Evolutionary conservation across 2,797 vertebrate genomes (phyloP).

Genomic region (Poeciliopsis presidionis): DNA sequence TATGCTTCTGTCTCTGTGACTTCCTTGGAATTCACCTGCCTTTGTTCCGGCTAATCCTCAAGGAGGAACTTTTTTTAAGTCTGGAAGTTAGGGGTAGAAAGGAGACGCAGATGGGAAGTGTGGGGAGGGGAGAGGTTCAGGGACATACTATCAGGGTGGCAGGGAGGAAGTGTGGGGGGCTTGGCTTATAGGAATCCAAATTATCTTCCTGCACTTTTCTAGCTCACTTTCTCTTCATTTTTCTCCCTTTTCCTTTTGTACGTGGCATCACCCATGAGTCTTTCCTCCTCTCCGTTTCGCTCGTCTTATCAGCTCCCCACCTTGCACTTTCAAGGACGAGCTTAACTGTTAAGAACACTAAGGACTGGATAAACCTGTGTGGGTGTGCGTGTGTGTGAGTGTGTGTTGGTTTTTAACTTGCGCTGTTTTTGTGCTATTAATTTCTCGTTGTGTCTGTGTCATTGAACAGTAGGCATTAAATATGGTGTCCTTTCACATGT

Average conservation of each 20-base stretch:
- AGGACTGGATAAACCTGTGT: slow-evolving; percentile 49
- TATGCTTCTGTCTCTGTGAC: slow-evolving; percentile 7
- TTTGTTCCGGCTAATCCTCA: slow-evolving; percentile 83
- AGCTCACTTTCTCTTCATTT: slow-evolving; percentile 43
- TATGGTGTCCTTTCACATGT: slow-evolving; percentile 9
- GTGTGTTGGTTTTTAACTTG: slow-evolving; percentile 10
- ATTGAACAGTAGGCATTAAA: background rate
- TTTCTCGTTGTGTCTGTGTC: slow-evolving; percentile 27
- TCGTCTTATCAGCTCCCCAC: slow-evolving; percentile 78
- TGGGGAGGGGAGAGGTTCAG: slow-evolving; percentile 39
- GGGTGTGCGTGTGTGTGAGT: slow-evolving; percentile 25
- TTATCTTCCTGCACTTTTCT: slow-evolving; percentile 62
- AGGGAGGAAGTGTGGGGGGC: slow-evolving; percentile 27
- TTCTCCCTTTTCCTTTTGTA: slow-evolving; percentile 37
- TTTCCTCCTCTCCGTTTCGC: slow-evolving; percentile 28
- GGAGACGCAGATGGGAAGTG: slow-evolving; percentile 41
- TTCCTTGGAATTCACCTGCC: slow-evolving; percentile 79
- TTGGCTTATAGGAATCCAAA: slow-evolving; percentile 70
- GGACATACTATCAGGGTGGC: slow-evolving; percentile 68
- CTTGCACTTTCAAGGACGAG: slow-evolving; percentile 81
- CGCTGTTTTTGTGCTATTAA: slow-evolving; percentile 25
- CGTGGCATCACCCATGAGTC: slow-evolving; percentile 45
- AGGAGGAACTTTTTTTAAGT: slow-evolving; percentile 80
- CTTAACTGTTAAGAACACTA: slow-evolving; percentile 71
- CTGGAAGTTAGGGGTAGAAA: slow-evolving; percentile 71